Conservation (phyloP, 53 echinoderm and acorn worm genomes). For the Stichopus horrens region DNA sequence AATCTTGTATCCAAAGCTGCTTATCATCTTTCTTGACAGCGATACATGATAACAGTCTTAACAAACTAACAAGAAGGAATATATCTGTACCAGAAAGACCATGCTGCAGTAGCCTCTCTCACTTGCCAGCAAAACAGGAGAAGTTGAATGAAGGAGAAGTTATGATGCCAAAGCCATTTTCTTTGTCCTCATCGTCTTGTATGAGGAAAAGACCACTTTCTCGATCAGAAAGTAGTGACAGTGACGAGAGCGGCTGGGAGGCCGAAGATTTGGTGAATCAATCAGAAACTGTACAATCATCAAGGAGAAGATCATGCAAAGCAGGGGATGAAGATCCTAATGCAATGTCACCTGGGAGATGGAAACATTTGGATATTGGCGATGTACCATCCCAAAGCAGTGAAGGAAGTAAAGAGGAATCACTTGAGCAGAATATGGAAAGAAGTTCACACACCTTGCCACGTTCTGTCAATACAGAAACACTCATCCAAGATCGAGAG, state of each 20-base stretch:
- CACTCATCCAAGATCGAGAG: background rate
- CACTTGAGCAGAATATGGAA: background rate
- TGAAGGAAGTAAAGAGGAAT: no score
- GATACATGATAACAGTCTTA: background rate
- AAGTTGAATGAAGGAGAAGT: background rate
- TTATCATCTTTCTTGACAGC: slow-evolving; percentile 7
- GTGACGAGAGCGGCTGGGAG: background rate
- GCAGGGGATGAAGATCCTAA: no score
- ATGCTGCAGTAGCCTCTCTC: background rate
- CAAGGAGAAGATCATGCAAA: no score
- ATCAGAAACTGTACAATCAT: no score
- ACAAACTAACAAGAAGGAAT: background rate
- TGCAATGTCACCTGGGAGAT: no score
- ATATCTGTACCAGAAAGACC: background rate
- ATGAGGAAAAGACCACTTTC: background rate
- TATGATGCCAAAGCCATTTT: background rate
- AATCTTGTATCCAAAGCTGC: background rate
- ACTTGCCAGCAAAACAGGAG: background rate
- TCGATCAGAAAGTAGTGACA: background rate
- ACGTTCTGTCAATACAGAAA: background rate
- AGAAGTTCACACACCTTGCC: background rate
- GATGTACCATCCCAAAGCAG: no score
- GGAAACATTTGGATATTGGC: no score
- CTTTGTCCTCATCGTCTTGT: background rate
- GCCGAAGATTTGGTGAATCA: background rate